Conservation (phyloP, 2,113 vertebrate genomes). For the Cryptomyrus ogoouensis region DNA sequence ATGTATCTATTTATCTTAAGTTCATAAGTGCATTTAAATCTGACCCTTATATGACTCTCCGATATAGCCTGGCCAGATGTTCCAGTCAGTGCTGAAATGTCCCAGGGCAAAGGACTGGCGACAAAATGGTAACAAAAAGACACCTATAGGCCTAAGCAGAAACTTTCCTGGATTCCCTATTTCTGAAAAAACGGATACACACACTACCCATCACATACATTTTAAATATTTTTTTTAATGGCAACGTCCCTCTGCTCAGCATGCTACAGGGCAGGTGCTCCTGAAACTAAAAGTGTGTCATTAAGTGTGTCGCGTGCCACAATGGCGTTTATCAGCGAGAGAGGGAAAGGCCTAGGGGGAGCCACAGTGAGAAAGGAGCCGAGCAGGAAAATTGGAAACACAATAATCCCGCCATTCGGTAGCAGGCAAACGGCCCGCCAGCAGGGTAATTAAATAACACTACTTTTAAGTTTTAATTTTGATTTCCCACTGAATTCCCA, state of each 20-base stretch:
- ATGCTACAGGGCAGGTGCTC: conserved; percentile 77
- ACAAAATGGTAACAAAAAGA: not conserved
- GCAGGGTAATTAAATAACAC: conserved; percentile 99
- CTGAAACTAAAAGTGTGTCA: conserved; percentile 98
- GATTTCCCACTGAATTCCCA: conserved; percentile 75
- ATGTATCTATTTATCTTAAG: not conserved
- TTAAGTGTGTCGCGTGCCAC: conserved; percentile 99
- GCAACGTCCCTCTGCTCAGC: conserved; percentile 82
- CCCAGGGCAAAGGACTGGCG: not conserved
- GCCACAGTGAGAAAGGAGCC: conserved; percentile 51
- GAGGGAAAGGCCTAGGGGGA: conserved; percentile 33
- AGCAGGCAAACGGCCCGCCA: conserved; percentile 80
- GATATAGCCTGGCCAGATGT: not conserved
- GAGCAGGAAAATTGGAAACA: conserved; percentile 90
- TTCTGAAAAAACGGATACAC: not conserved
- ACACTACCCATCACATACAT: not conserved
- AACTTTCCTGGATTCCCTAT: not conserved
- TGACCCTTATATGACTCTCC: not conserved
- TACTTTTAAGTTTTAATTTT: conserved; percentile 99
- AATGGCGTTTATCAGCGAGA: conserved; percentile 95
- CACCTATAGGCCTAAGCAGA: not conserved
- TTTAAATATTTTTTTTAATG: not conserved
- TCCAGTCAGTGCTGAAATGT: not conserved
- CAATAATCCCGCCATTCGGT: conserved; percentile 83
- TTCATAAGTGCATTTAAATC: not conserved